Evolutionary conservation across 23 tunicate species (phyloP), one percentile per base, ranked within the genome.

Genomic region (Halocynthia roretzi): DNA sequence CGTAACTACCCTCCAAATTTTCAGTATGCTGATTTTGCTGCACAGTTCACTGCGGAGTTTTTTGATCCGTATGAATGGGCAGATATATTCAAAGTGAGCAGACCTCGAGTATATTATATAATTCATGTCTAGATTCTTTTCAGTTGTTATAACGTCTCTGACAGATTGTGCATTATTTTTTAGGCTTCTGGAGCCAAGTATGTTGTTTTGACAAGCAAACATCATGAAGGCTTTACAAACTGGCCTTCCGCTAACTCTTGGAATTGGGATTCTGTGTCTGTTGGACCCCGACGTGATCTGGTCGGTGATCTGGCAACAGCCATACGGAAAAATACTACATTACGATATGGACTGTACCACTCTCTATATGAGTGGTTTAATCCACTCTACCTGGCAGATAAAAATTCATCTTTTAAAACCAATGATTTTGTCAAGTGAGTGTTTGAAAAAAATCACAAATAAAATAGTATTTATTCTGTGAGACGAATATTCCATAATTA

Each of bases 351-450:
- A 40, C 80, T 90, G 51, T 90, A 90, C 44, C 85, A 90, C 50
- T 90, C 97, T 7, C 63, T 87, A 50, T 87, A 77, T 71, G 94
- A 87, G 81, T 87, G 94, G 94, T 87, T 87, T 71, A 87, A 87
- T 69, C 94, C 94, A 54, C 56, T 78, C 0, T 87, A 83, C 62
- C 15, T 53, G 6, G 76, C 68, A 19, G 77, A 72, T 58, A 72
- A 72, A 44, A 51, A 50, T 10, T 44, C 49, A 18, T n/a, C 17
- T 11, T 72, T 5, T 17, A 72, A 48, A 14, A 72, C 77, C 2
- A 56, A 72, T 44, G 77, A 72, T 50, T 72, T 72, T 72, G 77
- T 72, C 77, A 72, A 5, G 57, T 72, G 17, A 20, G 17, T n/a
- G n/a, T 60, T 60, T 15, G 17, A 60, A 4, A 60, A 0, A 60